These are phyloP conservation scores for Monochamus alternatus DNA, from an alignment of 2,888 invertebrate species.

Conservation along the genomic window DNA sequence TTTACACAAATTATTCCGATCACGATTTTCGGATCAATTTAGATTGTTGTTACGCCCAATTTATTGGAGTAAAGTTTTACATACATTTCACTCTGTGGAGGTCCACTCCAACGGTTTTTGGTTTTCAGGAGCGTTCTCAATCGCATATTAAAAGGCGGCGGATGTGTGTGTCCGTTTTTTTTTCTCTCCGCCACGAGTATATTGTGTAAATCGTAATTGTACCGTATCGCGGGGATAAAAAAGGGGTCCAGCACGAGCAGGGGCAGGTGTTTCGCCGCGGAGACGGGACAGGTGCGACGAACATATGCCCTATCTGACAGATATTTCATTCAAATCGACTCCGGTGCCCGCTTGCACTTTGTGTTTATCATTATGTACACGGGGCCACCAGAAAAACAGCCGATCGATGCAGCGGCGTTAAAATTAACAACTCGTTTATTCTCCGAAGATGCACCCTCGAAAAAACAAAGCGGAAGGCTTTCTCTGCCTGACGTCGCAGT, in stretches of 20 bases:
- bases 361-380: slow-evolving; percentile 39
- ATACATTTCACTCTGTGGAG: background rate
- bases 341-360: slow-evolving; percentile 40
- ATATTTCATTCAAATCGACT: slow-evolving; percentile 55
- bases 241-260: slow-evolving; percentile 61
- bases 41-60: no score
- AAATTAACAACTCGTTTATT: no score
- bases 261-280: slow-evolving; percentile 63
- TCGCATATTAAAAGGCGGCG: slow-evolving; percentile 20
- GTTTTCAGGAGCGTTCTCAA: background rate
- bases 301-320: slow-evolving; percentile 64
- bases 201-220: slow-evolving; percentile 51
- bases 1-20: no score
- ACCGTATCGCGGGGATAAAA: slow-evolving; percentile 46
- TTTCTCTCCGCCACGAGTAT: slow-evolving; percentile 31
- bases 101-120: slow-evolving; percentile 22
- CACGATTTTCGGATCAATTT: no score
- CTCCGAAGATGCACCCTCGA: no score
- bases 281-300: slow-evolving; percentile 65
- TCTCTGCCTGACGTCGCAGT: no score
- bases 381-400: slow-evolving; percentile 18
- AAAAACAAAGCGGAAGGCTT: no score
- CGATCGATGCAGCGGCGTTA: no score
- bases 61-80: no score
- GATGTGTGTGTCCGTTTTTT: slow-evolving; percentile 28